Evolutionary conservation across 1,140 invertebrate genomes (phyloP).

Genomic region (Leptestheria dahalacensis): DNA sequence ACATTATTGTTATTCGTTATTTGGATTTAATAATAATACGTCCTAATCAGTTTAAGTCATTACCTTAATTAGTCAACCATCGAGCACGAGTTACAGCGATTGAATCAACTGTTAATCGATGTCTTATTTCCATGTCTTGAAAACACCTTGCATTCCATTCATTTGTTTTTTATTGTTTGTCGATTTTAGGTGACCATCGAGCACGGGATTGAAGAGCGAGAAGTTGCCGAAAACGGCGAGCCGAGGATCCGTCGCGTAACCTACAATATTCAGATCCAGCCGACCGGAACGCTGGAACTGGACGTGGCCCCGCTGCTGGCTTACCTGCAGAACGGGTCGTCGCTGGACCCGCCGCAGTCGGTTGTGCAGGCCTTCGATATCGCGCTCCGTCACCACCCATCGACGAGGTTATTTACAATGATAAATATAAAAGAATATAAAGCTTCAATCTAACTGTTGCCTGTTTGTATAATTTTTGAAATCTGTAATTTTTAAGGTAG

Average conservation of each 20-base stretch:
- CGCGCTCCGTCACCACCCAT: conserved; percentile 43
- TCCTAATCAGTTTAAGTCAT: background rate
- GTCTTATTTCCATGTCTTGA: too few relatives aligned
- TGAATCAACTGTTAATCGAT: too few relatives aligned
- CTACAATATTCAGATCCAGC: conserved; percentile 39
- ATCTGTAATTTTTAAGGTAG: too few relatives aligned
- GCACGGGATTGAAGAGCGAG: conserved; percentile 23
- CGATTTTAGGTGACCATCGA: background rate
- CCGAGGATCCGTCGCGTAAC: conserved; percentile 44
- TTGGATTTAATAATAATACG: background rate
- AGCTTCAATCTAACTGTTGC: background rate
- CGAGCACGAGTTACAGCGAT: background rate
- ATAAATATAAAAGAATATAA: background rate
- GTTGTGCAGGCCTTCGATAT: conserved; percentile 65
- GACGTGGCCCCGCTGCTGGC: conserved; percentile 36
- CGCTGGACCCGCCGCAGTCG: conserved; percentile 39
- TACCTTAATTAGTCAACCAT: background rate
- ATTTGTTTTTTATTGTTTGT: background rate
- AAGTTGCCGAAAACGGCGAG: conserved; percentile 30
- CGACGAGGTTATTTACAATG: conserved; percentile 8
- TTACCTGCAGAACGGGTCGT: conserved; percentile 30
- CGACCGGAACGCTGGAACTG: conserved; percentile 26
- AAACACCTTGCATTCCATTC: too few relatives aligned
- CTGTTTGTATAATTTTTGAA: background rate
- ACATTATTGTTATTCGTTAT: background rate